phyloP scores from a whole-genome alignment of 1,140 invertebrate species.

The Panonychus citri region DNA sequence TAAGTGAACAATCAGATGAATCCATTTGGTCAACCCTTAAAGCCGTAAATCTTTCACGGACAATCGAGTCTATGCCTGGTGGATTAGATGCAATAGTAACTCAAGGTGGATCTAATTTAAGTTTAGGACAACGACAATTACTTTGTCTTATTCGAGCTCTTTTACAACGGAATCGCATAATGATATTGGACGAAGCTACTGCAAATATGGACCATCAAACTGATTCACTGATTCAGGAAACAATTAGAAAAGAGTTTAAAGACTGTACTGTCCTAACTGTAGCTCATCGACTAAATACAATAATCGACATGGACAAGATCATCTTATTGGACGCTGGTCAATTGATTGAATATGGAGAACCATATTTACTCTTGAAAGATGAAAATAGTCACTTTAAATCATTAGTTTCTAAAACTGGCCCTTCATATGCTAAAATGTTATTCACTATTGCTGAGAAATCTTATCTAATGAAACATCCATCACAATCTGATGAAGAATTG shows the following conservation, averaged over 20 bases:
- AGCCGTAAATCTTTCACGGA: constrained; percentile 15
- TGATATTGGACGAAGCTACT: constrained; percentile 87
- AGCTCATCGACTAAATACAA: constrained; percentile 74
- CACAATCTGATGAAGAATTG: no score
- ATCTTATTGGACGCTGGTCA: no score
- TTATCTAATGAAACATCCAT: no score
- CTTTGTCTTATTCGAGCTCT: constrained; percentile 63
- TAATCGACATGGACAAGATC: no score
- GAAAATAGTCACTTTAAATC: no score
- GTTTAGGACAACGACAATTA: constrained; percentile 50
- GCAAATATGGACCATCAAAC: constrained; percentile 75
- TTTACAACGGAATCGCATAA: constrained; percentile 60
- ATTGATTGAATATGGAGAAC: no score
- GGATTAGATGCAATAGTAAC: constrained; percentile 18
- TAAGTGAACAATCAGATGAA: constrained; percentile 15
- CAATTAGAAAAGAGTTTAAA: constrained; percentile 51
- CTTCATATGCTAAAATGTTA: no score
- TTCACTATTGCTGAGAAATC: no score
- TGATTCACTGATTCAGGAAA: constrained; percentile 59
- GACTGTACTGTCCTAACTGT: constrained; percentile 73
- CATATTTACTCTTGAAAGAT: no score
- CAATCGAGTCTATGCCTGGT: constrained; percentile 11
- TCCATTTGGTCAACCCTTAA: constrained; percentile 19
- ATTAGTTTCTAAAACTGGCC: no score
- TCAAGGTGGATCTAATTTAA: constrained; percentile 36